Percentiles rank a stretch among this genome's conserved stretches.
Conservation (phyloP, 1,140 invertebrate genomes). For the Trissolcus basalis region DNA sequence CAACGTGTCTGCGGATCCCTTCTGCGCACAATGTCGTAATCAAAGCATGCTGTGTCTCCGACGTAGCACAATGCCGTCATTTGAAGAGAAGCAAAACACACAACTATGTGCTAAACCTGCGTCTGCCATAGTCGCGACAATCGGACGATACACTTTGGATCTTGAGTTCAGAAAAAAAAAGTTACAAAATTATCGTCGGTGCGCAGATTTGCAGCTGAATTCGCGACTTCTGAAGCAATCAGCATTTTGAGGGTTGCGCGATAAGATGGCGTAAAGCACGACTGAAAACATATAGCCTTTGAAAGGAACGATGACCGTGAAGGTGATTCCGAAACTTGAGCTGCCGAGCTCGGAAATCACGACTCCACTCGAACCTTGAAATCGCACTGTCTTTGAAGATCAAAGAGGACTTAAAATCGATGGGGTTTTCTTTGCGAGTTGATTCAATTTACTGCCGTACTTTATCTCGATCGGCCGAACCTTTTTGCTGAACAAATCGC, state of each 20-base stretch:
- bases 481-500: constrained; percentile 39
- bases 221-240: constrained; percentile 31
- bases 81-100: constrained; percentile 63
- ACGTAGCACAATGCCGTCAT: constrained; percentile 67
- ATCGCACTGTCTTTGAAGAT: constrained; percentile 64
- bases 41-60: constrained; percentile 67
- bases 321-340: constrained; percentile 16
- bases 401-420: constrained; percentile 66
- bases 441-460: constrained; percentile 65
- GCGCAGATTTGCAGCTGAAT: not conserved
- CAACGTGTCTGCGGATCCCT: constrained; percentile 60
- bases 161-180: constrained; percentile 7
- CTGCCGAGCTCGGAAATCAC: constrained; percentile 32
- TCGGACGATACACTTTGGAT: constrained; percentile 43
- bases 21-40: constrained; percentile 72
- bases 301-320: constrained; percentile 28
- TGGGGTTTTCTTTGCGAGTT: constrained; percentile 59
- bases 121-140: constrained; percentile 52
- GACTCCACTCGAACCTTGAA: constrained; percentile 24
- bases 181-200: not conserved
- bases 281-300: constrained; percentile 26
- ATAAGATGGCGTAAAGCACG: constrained; percentile 32
- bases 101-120: constrained; percentile 33
- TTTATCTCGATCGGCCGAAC: constrained; percentile 50
- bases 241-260: constrained; percentile 23